Evolutionary conservation across 2,797 vertebrate species (phyloP).

Genomic region (Odontamblyopus lacepedii): DNA sequence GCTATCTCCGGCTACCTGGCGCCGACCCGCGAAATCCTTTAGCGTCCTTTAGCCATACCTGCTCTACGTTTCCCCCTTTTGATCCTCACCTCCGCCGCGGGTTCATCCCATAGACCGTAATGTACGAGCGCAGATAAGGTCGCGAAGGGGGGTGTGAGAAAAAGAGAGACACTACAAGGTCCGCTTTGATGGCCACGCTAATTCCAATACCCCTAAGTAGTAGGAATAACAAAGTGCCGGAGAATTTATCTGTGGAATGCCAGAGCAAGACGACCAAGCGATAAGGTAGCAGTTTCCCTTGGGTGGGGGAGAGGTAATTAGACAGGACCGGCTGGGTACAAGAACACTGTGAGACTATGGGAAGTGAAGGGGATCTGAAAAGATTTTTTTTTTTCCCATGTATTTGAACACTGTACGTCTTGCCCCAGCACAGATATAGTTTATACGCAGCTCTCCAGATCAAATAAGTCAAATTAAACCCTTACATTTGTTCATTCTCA

Average conservation of each 20-base stretch:
- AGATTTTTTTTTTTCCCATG: no score
- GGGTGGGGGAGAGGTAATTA: conserved; percentile 75
- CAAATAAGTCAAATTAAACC: no score
- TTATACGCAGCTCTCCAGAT: no score
- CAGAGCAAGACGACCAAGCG: conserved; percentile 68
- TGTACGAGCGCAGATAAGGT: conserved; percentile 66
- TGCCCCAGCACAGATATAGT: no score
- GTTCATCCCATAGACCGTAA: conserved; percentile 52
- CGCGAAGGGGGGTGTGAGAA: conserved; percentile 43
- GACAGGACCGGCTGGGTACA: conserved; percentile 59
- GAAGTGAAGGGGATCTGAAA: not conserved
- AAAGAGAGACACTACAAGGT: conserved; percentile 63
- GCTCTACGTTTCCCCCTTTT: conserved; percentile 46
- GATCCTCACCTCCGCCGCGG: conserved; percentile 59
- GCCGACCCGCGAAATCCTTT: conserved; percentile 39
- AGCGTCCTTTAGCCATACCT: conserved; percentile 42
- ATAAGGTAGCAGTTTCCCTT: conserved; percentile 74
- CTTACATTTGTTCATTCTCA: no score
- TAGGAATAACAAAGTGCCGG: conserved; percentile 77
- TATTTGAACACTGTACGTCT: no score
- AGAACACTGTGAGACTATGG: conserved; percentile 21
- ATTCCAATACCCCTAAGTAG: conserved; percentile 75
- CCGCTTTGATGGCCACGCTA: conserved; percentile 75
- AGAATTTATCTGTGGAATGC: conserved; percentile 79
- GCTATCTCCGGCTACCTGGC: conserved; percentile 40